phyloP scores from a whole-genome alignment of 1,140 invertebrate genomes.

The Drosophila triauraria region DNA sequence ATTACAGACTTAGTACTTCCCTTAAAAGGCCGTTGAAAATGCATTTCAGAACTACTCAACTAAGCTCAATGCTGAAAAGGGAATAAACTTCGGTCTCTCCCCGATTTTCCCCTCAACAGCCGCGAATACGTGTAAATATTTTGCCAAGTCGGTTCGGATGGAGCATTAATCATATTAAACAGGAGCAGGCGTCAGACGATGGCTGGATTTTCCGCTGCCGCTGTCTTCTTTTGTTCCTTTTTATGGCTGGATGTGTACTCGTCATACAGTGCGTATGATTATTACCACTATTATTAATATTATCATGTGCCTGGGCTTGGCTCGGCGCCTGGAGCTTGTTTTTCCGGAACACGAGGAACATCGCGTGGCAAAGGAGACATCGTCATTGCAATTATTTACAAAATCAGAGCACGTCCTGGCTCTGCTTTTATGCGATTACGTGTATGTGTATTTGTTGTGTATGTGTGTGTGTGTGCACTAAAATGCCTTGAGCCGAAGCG shows the following conservation, averaged over 20 bases:
- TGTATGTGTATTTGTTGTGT: constrained; percentile 24
- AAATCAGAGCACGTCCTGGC: constrained; percentile 79
- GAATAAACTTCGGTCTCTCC: not conserved
- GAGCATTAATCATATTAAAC: constrained; percentile 80
- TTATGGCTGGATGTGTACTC: constrained; percentile 37
- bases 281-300: constrained; percentile 84
- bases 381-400: constrained; percentile 81
- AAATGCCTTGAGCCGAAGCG: constrained; percentile 71
- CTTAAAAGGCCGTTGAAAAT: constrained; percentile 11
- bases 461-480: constrained; percentile 51
- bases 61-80: constrained; percentile 44
- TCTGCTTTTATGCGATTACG: constrained; percentile 80
- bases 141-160: constrained; percentile 53
- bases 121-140: constrained; percentile 73
- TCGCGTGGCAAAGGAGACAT: constrained; percentile 28
- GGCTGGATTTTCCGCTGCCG: constrained; percentile 20
- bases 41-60: constrained; percentile 30
- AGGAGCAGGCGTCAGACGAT: constrained; percentile 48
- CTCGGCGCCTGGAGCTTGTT: constrained; percentile 53
- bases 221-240: constrained; percentile 25
- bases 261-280: constrained; percentile 81
- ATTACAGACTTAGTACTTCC: too few relatives aligned
- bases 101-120: not conserved
- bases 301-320: constrained; percentile 68
- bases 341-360: constrained; percentile 16